Evolutionary conservation across 2,888 invertebrate genomes (phyloP).

Genomic region (Polyploca ridens): DNA sequence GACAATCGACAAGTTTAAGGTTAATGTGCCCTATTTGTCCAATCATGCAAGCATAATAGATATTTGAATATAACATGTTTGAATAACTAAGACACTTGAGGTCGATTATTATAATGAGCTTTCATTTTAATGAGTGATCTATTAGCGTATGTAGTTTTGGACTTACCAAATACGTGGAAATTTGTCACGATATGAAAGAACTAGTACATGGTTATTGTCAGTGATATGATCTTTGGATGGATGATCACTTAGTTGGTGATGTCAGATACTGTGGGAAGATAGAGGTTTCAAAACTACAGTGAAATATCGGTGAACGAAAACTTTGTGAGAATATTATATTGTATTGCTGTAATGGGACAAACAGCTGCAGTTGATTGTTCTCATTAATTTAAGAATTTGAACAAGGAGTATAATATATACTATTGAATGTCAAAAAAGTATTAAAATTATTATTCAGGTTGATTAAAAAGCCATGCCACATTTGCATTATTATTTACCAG

Average conservation of each 20-base stretch:
- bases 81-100: conserved; percentile 5
- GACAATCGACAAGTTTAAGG: conserved; percentile 6
- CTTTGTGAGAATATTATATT: too few species aligned
- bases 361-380: too few species aligned
- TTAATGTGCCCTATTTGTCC: conserved; percentile 1
- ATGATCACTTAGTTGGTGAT: neutral
- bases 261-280: neutral
- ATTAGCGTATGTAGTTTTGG: neutral
- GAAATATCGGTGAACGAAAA: too few species aligned
- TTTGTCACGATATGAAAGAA: conserved; percentile 1
- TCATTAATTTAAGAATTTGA: too few species aligned
- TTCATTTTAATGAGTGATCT: conserved; percentile 6
- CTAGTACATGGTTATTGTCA: neutral
- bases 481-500: neutral
- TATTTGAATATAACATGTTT: conserved; percentile 1
- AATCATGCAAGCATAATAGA: conserved; percentile 7
- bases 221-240: neutral
- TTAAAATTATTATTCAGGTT: too few species aligned
- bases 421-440: too few species aligned
- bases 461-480: too few species aligned
- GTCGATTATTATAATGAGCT: conserved; percentile 3
- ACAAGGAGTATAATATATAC: too few species aligned
- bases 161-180: neutral
- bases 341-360: too few species aligned
- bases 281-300: neutral